Base-by-base conservation (phyloP, 2,797 vertebrate genomes). In the Chrysocyon brachyurus region DNA sequence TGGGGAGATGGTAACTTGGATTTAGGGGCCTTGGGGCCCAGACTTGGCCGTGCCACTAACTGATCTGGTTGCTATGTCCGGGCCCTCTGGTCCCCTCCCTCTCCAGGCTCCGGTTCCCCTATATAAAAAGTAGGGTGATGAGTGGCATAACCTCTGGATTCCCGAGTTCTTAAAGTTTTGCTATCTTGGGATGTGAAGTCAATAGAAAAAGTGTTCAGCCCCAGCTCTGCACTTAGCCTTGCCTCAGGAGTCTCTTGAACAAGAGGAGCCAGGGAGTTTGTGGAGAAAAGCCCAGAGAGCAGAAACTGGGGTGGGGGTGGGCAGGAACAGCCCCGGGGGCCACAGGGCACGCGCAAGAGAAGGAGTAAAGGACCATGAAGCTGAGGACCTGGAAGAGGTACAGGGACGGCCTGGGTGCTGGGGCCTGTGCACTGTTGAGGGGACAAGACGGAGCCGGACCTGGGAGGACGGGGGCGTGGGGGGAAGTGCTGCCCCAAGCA, bases 101-200 rank as follows among this genome's bases (percentile, higher is more conserved):
- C 59, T 89, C 19, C 15, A 33, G 75, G 54, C 21, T 28, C 52
- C 11, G 1, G 6, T 26, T 88, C 16, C 56, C 46, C 59, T 21
- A 4, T 12, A 52, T 33, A 40, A 87, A 91, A 79, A 63, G 33
- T 21, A 6, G 21, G 28, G 14, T 59, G 57, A 33, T 79, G 49
- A 90, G 66, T 22, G 28, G 24, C 17, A 1, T 63, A 49, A 86
- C 21, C 33, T n/a, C 57, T 59, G 56, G 72, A 40, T 9, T 31
- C 17, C 14, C 1, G n/a, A 56, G 1, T 75, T 77, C 59, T 85
- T 49, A 61, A 40, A 40, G 64, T 92, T 64, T 92, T 79, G 11
- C 24, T 72, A 19, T 83, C 87, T 26, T 75, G 87, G 95, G 68
- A 64, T 49, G 95, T 70, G 68, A 95, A 87, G 54, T 66, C 54